phyloP scores from a whole-genome alignment of 2,888 invertebrate genomes.

The Cryptophagus acutangulus region DNA sequence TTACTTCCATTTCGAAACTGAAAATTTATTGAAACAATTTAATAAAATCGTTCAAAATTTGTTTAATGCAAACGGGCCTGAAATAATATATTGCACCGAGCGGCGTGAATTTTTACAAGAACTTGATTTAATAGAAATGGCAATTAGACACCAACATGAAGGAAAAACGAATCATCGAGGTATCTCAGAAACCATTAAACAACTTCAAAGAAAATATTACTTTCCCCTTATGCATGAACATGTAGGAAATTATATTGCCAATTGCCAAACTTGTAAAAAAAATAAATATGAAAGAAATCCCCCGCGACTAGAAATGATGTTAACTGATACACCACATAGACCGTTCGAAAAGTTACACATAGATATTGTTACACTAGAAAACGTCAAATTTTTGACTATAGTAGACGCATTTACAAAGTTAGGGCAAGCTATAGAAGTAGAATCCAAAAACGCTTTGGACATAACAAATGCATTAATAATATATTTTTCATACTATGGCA shows the following conservation, averaged over 20 bases:
- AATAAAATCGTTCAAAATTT: too few species aligned
- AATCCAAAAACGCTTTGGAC: neutral
- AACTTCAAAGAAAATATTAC: constrained; percentile 3
- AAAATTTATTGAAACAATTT: too few species aligned
- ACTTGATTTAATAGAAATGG: too few species aligned
- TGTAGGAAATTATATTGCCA: constrained; percentile 1
- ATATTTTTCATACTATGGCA: constrained; percentile 3
- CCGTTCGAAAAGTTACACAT: constrained; percentile 7
- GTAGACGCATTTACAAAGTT: constrained; percentile 6
- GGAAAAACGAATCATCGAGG: constrained; percentile 4
- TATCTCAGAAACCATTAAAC: constrained; percentile 1
- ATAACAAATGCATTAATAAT: constrained; percentile 4
- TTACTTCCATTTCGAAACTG: too few species aligned
- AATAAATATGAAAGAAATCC: constrained; percentile 1
- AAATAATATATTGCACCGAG: too few species aligned
- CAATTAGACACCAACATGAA: neutral
- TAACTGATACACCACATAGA: neutral
- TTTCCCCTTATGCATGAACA: neutral
- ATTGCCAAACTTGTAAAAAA: constrained; percentile 4
- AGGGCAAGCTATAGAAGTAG: neutral
- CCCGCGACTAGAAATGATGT: neutral
- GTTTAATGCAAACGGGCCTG: too few species aligned
- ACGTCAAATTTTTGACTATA: constrained; percentile 2
- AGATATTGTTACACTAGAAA: constrained; percentile 2
- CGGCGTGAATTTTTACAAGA: too few species aligned